Conservation (phyloP, 2,797 vertebrate species). For the Bradypus variegatus region DNA sequence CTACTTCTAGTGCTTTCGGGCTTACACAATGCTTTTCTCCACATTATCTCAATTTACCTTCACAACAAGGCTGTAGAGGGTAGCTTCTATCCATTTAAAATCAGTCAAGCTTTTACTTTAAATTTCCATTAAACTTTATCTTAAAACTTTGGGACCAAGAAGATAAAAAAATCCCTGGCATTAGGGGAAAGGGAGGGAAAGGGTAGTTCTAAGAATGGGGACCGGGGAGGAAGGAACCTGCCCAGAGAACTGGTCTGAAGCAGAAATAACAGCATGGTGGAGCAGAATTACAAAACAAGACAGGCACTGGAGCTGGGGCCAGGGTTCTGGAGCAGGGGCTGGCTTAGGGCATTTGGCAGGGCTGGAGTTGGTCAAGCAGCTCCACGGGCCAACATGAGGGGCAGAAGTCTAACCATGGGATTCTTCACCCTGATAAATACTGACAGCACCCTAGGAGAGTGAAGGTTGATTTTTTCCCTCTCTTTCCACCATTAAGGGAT, state of each 20-base stretch:
- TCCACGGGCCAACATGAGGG: slow-evolving; percentile 24
- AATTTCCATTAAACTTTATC: not conserved
- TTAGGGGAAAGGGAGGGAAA: slow-evolving; percentile 38
- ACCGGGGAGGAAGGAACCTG: not conserved
- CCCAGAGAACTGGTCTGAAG: not conserved
- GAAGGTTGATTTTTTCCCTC: not conserved
- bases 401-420: not conserved
- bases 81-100: not conserved
- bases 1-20: not conserved
- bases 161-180: slow-evolving; percentile 19
- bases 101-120: not conserved
- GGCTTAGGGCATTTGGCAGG: slow-evolving; percentile 56
- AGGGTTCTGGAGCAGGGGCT: slow-evolving; percentile 42
- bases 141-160: not conserved
- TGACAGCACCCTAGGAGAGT: not conserved
- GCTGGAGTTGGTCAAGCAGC: slow-evolving; percentile 19
- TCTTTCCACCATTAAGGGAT: not conserved
- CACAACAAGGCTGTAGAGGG: not conserved
- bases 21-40: not conserved
- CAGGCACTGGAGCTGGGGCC: not conserved
- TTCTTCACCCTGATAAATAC: too few species aligned
- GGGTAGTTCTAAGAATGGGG: not conserved
- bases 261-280: not conserved
- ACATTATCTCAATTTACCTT: not conserved
- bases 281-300: not conserved